Conservation (phyloP, 2,888 invertebrate species). For the Lissocephala sabroskyi region DNA sequence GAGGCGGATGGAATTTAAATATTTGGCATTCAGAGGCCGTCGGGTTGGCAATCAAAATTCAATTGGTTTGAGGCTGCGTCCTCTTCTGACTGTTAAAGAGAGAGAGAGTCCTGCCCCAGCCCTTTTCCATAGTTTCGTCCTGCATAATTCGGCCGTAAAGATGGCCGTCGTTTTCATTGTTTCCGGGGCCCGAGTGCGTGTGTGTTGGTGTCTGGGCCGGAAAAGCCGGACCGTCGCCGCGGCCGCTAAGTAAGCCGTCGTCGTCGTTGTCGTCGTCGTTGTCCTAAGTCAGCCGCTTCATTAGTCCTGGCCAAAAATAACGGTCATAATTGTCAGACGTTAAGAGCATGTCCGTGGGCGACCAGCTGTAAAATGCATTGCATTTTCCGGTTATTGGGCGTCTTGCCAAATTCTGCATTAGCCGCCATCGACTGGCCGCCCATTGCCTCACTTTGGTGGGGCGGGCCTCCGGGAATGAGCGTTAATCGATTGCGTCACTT, state of each 20-base stretch:
- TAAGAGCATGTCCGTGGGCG: no score
- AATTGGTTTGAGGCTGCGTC: constrained; percentile 43
- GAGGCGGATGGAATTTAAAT: no score
- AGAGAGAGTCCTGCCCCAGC: no score
- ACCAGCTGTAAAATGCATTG: constrained; percentile 33
- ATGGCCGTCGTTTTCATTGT: background rate
- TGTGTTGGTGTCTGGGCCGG: constrained; percentile 38
- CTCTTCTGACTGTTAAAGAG: no score
- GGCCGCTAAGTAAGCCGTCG: no score
- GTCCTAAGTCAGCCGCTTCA: no score
- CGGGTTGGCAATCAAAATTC: constrained; percentile 49
- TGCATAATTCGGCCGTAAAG: constrained; percentile 57
- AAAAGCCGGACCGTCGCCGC: constrained; percentile 32
- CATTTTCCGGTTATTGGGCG: constrained; percentile 39
- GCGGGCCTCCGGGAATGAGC: constrained; percentile 8
- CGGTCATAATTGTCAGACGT: no score
- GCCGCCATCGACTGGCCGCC: background rate
- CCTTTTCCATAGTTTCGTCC: no score
- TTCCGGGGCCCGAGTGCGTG: constrained; percentile 12
- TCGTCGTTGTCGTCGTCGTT: no score
- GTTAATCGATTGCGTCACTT: constrained; percentile 45
- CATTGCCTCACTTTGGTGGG: no score
- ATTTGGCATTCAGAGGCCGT: no score
- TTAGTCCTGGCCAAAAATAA: no score
- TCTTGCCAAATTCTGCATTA: constrained; percentile 52